These are phyloP conservation scores for Pedionomus torquatus DNA, from an alignment of 2,113 vertebrate genomes.

Conservation along the genomic window DNA sequence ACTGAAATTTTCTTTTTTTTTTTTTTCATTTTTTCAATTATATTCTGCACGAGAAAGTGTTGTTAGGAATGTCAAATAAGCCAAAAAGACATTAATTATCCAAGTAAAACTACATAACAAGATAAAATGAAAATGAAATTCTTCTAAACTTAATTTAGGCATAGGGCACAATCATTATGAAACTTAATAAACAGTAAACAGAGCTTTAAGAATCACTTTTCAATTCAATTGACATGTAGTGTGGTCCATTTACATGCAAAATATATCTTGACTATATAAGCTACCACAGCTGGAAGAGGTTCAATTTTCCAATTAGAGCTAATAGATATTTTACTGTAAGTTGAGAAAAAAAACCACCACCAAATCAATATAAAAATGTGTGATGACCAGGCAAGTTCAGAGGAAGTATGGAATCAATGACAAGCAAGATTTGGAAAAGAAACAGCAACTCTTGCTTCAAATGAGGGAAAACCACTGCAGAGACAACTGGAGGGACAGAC, in stretches of 20 bases:
- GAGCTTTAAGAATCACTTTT: conserved; percentile 34
- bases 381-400: neutral
- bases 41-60: neutral
- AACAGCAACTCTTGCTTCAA: neutral
- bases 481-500: neutral
- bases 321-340: neutral
- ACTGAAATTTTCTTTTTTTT: neutral
- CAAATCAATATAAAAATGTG: neutral
- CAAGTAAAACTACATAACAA: neutral
- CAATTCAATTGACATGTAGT: neutral
- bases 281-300: neutral
- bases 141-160: conserved; percentile 24
- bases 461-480: neutral
- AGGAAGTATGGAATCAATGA: neutral
- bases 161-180: neutral
- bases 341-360: neutral
- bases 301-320: conserved; percentile 21
- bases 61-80: neutral
- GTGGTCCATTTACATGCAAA: conserved; percentile 12
- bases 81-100: neutral
- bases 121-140: neutral
- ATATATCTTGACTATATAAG: neutral
- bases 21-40: neutral
- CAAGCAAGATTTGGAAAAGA: neutral
- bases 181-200: conserved; percentile 13